phyloP scores from a whole-genome alignment of 1,140 invertebrate genomes.

The Zophobas morio region DNA sequence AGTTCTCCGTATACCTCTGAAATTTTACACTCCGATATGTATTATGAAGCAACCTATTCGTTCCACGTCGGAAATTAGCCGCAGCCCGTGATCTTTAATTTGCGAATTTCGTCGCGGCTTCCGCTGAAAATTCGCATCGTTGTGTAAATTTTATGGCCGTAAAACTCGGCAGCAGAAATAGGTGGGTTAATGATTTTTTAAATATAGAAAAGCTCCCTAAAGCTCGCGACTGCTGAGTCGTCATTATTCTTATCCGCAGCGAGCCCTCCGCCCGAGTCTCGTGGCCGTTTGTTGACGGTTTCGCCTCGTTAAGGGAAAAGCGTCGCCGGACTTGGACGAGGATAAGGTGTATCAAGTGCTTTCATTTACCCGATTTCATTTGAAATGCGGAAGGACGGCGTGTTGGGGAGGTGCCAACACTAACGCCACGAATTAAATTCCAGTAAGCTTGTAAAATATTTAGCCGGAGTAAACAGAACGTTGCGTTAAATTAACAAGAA shows the following conservation, averaged over 20 bases:
- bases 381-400: conserved; percentile 13
- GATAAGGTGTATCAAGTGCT: conserved; percentile 22
- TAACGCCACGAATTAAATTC: conserved; percentile 38
- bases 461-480: conserved; percentile 29
- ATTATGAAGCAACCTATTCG: no score
- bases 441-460: conserved; percentile 38
- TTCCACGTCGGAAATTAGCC: no score
- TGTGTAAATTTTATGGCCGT: conserved; percentile 15
- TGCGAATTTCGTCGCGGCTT: not conserved
- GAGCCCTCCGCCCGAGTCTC: not conserved
- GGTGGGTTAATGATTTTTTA: conserved; percentile 30
- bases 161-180: conserved; percentile 7
- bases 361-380: conserved; percentile 34
- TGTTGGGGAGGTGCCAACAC: conserved; percentile 24
- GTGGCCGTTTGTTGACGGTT: not conserved
- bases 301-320: conserved; percentile 6
- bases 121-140: not conserved
- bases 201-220: conserved; percentile 8
- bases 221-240: not conserved
- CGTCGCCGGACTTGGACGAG: conserved; percentile 1
- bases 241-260: conserved; percentile 29
- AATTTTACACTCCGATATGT: no score
- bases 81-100: not conserved
- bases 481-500: conserved; percentile 44
- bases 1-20: no score